These are phyloP conservation scores for Siphlonurus alternatus DNA, from an alignment of 2,888 invertebrate species.

Conservation along the genomic window DNA sequence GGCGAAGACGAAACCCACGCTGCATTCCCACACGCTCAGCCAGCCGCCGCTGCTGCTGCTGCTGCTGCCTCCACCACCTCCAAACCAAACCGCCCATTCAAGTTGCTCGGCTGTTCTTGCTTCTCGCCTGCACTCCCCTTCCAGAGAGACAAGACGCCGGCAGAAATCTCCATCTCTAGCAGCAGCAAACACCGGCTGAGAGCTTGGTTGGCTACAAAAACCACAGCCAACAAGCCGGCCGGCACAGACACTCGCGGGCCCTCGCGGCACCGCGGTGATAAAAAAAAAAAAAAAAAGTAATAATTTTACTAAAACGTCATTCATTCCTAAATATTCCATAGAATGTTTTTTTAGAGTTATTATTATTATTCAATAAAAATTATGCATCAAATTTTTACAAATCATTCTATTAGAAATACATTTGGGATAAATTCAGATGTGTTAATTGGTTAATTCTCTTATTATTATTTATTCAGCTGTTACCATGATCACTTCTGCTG, in stretches of 20 bases:
- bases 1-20: background rate
- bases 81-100: background rate
- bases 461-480: too few relatives aligned
- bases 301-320: background rate
- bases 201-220: background rate
- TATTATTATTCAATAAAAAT: too few relatives aligned
- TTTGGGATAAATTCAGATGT: too few relatives aligned
- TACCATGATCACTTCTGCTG: too few relatives aligned
- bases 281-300: background rate
- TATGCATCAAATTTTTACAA: too few relatives aligned
- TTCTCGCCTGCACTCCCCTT: background rate
- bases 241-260: too few relatives aligned
- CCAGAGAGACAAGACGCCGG: background rate
- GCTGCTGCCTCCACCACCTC: too few relatives aligned
- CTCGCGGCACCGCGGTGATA: background rate
- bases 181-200: background rate
- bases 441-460: too few relatives aligned
- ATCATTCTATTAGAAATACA: too few relatives aligned
- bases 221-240: too few relatives aligned
- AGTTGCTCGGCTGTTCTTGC: background rate
- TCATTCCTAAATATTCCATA: background rate
- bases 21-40: constrained; percentile 1
- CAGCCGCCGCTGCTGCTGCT: background rate
- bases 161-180: background rate
- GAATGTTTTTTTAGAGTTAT: constrained; percentile 3